Base-by-base conservation (phyloP, 2,888 invertebrate genomes). In the Drosophila cognata region DNA sequence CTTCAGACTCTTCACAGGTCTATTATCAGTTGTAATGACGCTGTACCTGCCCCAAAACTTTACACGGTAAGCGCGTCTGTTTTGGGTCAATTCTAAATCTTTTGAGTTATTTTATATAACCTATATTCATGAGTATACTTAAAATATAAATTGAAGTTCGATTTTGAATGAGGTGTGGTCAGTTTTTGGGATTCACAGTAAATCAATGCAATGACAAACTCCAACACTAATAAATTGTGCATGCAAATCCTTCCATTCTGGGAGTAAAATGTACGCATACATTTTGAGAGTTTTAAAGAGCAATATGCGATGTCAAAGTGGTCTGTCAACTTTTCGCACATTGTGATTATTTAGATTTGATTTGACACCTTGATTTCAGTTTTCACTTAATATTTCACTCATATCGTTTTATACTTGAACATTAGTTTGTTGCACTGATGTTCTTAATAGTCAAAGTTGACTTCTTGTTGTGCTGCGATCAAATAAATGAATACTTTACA, bases 161-260 rank as follows among this genome's bases (percentile, higher is more conserved):
- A 36, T 60, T 48, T 25, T 8, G 38, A 35, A 13, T 13, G 36
- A 18, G 28, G n/a, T 25, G 38, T 71, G 56, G 50, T 57, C 41
- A 31, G 62, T 57, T 66, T 74, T 66, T 70, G 46, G 60, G 41
- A 70, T 57, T 79, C 76, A 82, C 84, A 91, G 84, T 87, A 84
- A 91, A 81, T 81, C 91, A 81, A 75, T 79, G 83, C 89, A 91
- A 86, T 89, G 77, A 60, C 71, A 53, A 73, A 67, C 78, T 68
- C 66, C 8, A 62, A 71, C 70, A 52, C 55, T 52, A 41, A 33
- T 66, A 36, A 35, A 59, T 67, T 63, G 61, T 77, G 33, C 60
- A 63, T 28, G 71, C 77, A 77, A 80, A 81, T 73, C 89, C 91
- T 91, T 91, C 86, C 83, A 84, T 92, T 67, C 91, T 92, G 92